Percentiles rank a stretch among this genome's conserved stretches.
Evolutionary conservation across 1,140 invertebrate genomes (phyloP).

Genomic region (Colletes gigas): DNA sequence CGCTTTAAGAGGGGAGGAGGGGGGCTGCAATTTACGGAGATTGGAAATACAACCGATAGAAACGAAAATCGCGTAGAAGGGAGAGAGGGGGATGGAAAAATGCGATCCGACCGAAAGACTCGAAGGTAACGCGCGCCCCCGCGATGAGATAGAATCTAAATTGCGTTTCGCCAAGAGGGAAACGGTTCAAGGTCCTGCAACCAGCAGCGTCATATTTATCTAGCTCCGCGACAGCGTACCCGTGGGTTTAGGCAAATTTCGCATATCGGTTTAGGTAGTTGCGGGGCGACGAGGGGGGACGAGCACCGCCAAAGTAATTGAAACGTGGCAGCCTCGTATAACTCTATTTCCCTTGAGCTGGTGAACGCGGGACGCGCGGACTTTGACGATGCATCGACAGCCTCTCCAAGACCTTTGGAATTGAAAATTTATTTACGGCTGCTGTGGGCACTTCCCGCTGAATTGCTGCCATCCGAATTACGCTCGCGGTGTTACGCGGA

Average conservation of each 20-base stretch:
- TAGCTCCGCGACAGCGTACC: slow-evolving; percentile 45
- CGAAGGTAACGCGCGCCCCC: slow-evolving; percentile 6
- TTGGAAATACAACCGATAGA: slow-evolving; percentile 48
- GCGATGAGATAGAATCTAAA: slow-evolving; percentile 58
- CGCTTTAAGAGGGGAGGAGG: neutral
- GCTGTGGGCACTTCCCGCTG: neutral
- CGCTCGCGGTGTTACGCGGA: too few relatives aligned
- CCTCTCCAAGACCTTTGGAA: neutral
- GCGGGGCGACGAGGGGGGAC: slow-evolving; percentile 5
- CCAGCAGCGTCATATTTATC: slow-evolving; percentile 56
- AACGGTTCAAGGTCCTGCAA: slow-evolving; percentile 25
- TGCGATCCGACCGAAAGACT: slow-evolving; percentile 40
- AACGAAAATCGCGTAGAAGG: slow-evolving; percentile 38
- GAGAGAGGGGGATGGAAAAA: neutral
- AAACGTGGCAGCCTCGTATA: slow-evolving; percentile 34
- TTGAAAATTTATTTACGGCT: neutral
- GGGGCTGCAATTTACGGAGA: slow-evolving; percentile 59
- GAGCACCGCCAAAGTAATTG: slow-evolving; percentile 48
- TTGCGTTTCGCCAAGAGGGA: slow-evolving; percentile 48
- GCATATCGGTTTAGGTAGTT: slow-evolving; percentile 52
- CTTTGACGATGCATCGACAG: slow-evolving; percentile 9
- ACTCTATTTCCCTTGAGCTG: slow-evolving; percentile 33
- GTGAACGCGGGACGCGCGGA: too few relatives aligned
- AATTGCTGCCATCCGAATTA: neutral
- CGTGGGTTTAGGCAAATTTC: slow-evolving; percentile 56